These are phyloP conservation scores for Chondrilla cf. caribensis DNA, from an alignment of 37 sponge, comb jelly and placozoan genomes.

Conservation along the genomic window DNA sequence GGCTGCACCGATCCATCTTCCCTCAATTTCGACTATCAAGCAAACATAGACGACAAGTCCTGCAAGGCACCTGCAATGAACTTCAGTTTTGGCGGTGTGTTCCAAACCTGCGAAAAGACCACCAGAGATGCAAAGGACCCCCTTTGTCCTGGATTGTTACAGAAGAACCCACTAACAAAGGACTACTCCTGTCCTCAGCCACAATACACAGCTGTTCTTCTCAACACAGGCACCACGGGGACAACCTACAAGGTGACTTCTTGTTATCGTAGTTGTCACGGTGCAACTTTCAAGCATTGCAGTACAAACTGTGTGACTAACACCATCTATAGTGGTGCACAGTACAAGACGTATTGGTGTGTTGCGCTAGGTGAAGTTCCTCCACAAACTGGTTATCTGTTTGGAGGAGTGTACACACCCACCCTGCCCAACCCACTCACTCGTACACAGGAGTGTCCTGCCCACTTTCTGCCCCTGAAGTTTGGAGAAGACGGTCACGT, in stretches of 20 bases:
- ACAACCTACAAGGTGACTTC: not conserved
- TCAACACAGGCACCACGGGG: conserved; percentile 42
- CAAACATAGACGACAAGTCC: conserved; percentile 14
- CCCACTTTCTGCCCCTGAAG: conserved; percentile 42
- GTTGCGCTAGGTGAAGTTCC: not conserved
- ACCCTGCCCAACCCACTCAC: conserved; percentile 59
- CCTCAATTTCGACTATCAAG: conserved; percentile 48
- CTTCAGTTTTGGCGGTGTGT: conserved; percentile 49
- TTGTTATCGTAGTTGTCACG: not conserved
- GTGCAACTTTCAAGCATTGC: conserved; percentile 6
- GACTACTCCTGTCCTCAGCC: conserved; percentile 41
- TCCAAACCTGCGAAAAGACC: conserved; percentile 32
- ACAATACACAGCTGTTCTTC: conserved; percentile 33
- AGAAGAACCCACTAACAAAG: conserved; percentile 61
- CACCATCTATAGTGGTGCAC: not conserved
- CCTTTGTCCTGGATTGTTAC: conserved; percentile 1
- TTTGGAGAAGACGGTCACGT: conserved; percentile 59
- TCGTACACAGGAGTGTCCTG: conserved; percentile 51
- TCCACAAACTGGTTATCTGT: conserved; percentile 55
- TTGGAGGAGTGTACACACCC: conserved; percentile 72
- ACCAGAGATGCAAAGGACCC: not conserved
- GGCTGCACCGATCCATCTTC: conserved; percentile 48
- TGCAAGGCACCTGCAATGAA: conserved; percentile 34
- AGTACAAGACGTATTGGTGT: conserved; percentile 25
- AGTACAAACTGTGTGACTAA: conserved; percentile 1